Evolutionary conservation across 2,113 vertebrate genomes (phyloP), one percentile per base, ranked within the genome.

Genomic region (Xiphophorus couchianus): DNA sequence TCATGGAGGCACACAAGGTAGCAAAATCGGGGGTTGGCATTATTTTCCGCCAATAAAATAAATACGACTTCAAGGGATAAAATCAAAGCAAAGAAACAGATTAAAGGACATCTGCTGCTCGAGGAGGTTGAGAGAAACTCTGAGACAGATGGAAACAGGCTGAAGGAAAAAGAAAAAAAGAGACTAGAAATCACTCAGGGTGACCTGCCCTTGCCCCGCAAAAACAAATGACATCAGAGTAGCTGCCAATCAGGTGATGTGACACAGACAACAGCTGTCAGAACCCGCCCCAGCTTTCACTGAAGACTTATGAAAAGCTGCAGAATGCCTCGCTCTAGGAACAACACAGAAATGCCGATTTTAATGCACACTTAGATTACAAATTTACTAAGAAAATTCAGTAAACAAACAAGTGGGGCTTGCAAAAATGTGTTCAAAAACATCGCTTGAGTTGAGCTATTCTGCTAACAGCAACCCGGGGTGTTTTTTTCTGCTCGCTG

Each of bases 181-280:
- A n/a, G 60, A 63, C 54, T 62, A 81, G 73, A 73, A 78, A 78
- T 81, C 78, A 78, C 80, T 71, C 67, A 61, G 75, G n/a, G 66
- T 86, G 85, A 84, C 77, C 82, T 80, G 76, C 77, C 77, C 80
- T 88, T 71, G 72, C 48, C 64, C 74, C 62, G 65, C 76, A 73
- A 90, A 91, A 89, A 90, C 89, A 91, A 91, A 90, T 90, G 84
- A 90, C 89, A 92, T 91, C 90, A 94, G 89, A 82, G 74, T 69
- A 63, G 67, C 81, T 84, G 90, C 80, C 89, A 89, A 88, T 94
- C 93, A 93, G 89, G 80, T 78, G 83, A 78, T 66, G 69, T 82
- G 87, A 84, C 76, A 83, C 84, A 72, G 76, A 77, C 66, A 65
- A 44, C 77, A 64, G 33, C 74, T 66, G 74, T 66, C 72, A 25